These are phyloP conservation scores for Propithecus deckenii DNA, from an alignment of 2,797 vertebrate genomes.

Conservation along the genomic window DNA sequence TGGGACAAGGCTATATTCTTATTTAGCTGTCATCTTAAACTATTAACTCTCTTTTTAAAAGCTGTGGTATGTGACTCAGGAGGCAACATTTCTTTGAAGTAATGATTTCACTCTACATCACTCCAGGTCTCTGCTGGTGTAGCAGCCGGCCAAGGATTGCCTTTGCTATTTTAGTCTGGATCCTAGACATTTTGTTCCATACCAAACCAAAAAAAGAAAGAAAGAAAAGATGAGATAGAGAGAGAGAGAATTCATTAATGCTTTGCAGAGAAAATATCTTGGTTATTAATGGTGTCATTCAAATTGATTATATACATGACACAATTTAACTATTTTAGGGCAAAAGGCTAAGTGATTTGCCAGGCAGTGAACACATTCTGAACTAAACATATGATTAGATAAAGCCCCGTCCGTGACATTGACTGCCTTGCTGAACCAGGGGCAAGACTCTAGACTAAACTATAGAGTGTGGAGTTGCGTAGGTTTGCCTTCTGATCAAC, in stretches of 20 bases:
- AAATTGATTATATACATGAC: not conserved
- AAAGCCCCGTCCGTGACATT: not conserved
- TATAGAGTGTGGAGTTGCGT: not conserved
- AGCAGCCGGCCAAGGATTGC: no score
- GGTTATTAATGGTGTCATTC: not conserved
- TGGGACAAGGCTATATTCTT: not conserved
- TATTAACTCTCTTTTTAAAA: not conserved
- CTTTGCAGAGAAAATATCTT: not conserved
- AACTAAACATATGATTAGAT: not conserved
- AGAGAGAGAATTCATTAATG: not conserved
- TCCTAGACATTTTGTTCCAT: not conserved
- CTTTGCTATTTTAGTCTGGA: not conserved
- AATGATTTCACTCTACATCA: not conserved
- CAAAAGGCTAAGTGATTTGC: not conserved
- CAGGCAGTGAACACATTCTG: not conserved
- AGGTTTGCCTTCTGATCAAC: not conserved
- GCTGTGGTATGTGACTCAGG: not conserved
- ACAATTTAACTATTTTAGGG: conserved; percentile 11
- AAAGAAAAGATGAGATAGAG: not conserved
- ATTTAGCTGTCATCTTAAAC: not conserved
- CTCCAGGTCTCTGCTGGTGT: not conserved
- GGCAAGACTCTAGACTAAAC: not conserved
- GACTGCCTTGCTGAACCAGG: not conserved
- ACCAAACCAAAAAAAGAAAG: not conserved
- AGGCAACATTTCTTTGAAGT: not conserved